Base-by-base conservation (phyloP, 2,888 invertebrate species). In the Oegoconia quadripuncta region DNA sequence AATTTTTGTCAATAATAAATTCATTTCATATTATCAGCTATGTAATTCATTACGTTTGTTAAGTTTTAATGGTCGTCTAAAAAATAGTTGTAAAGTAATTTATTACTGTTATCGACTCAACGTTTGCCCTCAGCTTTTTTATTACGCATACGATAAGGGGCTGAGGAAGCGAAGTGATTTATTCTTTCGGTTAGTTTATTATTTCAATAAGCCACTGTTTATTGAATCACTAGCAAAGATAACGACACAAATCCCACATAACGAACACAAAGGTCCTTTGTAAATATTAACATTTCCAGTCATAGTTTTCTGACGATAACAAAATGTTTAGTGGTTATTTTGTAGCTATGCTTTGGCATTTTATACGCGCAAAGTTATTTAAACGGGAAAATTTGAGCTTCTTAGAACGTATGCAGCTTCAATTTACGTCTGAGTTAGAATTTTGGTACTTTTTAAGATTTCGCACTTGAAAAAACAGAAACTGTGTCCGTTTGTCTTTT, bases 71-170 rank as follows among this genome's bases (percentile, higher is more conserved):
- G 72, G 68, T 63, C 59, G 62, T 63, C 54, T 52, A 61, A 66
- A 70, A 69, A 64, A 66, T 55, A 39, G 41, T 44, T 42, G 51
- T 42, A 46, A 51, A 33, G 56, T 72, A 68, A 73, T 73, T 83
- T 81, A 83, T 80, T 64, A 58, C 46, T 58, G 54, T 74, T 78
- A 80, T 77, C 73, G 63, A 47, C 39, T 59, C 59, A 65, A 54
- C 62, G 52, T 54, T 42, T 66, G 66, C 58, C 63, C 67, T 58
- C 51, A 17, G 25, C 58, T 62, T 74, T 76, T 75, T 65, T 65
- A 64, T 38, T 38, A 42, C 14, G 60, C 51, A 56, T 45, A 51
- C 70, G 81, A 83, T 83, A 84, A 81, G 73, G 62, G 60, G 78
- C 59, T 61, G 58, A 64, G 65, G 64, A 66, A 66, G 62, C 59